Evolutionary conservation across 2,797 vertebrate species (phyloP).

Genomic region (Platalea minor): DNA sequence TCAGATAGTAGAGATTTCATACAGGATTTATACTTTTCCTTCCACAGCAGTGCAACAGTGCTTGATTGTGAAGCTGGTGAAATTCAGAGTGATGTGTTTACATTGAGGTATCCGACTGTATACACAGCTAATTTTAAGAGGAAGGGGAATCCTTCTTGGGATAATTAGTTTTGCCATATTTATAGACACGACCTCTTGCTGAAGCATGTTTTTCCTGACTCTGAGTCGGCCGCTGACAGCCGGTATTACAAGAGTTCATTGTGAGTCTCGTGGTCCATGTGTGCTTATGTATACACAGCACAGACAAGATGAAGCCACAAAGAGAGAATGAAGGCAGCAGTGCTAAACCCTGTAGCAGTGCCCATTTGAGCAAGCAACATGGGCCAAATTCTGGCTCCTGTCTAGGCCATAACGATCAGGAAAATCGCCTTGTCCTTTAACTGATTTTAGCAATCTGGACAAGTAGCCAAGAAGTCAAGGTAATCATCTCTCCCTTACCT

Average conservation of each 20-base stretch:
- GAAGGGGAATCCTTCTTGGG: slow-evolving; percentile 17
- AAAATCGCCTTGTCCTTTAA: background rate
- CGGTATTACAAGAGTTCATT: slow-evolving; percentile 2
- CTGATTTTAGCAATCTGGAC: background rate
- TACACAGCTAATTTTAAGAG: slow-evolving; percentile 40
- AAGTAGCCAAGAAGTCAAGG: background rate
- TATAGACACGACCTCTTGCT: background rate
- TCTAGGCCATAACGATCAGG: background rate
- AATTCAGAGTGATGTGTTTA: slow-evolving; percentile 38
- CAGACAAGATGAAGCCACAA: background rate
- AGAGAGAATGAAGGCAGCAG: background rate
- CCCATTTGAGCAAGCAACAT: background rate
- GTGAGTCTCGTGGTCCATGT: background rate
- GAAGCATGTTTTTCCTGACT: slow-evolving; percentile 30
- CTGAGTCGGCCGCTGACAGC: background rate
- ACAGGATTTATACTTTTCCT: background rate
- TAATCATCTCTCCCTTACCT: background rate
- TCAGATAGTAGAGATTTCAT: background rate
- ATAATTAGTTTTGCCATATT: slow-evolving; percentile 39
- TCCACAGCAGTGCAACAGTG: background rate
- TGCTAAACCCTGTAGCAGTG: background rate
- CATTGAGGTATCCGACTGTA: background rate
- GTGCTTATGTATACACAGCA: background rate
- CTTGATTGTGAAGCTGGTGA: slow-evolving; percentile 1
- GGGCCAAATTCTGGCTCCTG: background rate